Evolutionary conservation across 2,888 invertebrate species (phyloP).

Genomic region (Metalampra italica): DNA sequence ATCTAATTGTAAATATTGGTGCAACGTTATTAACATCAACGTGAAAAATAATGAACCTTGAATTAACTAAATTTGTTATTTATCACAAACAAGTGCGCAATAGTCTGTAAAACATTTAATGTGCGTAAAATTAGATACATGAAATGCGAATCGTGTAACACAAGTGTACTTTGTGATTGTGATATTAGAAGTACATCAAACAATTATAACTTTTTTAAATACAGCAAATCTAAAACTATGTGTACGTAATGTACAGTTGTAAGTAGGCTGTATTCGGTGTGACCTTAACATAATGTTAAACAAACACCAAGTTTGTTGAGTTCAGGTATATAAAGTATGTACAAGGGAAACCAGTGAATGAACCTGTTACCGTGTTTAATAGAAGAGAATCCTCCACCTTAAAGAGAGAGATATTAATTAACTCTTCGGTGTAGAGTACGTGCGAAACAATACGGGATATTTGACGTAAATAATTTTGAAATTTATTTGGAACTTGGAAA

Average conservation of each 20-base stretch:
- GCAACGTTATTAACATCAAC: neutral
- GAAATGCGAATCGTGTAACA: conserved; percentile 1
- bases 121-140: neutral
- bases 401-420: conserved; percentile 52
- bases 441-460: conserved; percentile 28
- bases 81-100: neutral
- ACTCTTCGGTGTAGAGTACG: conserved; percentile 46
- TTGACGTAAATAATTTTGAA: conserved; percentile 1
- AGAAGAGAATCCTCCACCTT: conserved; percentile 71
- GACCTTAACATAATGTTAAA: conserved; percentile 41
- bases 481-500: neutral
- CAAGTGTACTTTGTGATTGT: neutral
- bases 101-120: neutral
- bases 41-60: neutral
- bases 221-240: neutral
- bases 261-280: neutral
- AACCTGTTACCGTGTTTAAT: conserved; percentile 64
- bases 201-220: neutral
- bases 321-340: conserved; percentile 39
- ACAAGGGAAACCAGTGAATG: conserved; percentile 52
- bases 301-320: conserved; percentile 50
- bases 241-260: neutral
- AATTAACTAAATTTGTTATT: neutral
- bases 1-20: neutral
- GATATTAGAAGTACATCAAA: conserved; percentile 2